A percentile compares a stretch with the other conserved stretches of the same genome.
Conservation (phyloP, 2,797 vertebrate genomes). For the Sylvia borin region DNA sequence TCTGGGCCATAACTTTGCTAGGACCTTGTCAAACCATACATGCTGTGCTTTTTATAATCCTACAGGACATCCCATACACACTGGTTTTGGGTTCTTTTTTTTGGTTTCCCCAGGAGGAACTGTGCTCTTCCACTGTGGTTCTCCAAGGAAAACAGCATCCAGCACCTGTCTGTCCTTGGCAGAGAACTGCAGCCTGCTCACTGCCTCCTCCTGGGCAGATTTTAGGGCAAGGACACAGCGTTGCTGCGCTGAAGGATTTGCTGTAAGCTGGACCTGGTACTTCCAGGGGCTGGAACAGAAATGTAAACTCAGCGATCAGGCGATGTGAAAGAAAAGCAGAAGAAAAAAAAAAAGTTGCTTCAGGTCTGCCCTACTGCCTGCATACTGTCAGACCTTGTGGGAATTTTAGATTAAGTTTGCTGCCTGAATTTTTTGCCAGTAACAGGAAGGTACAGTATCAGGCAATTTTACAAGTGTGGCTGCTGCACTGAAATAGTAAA, state of each 20-base stretch:
- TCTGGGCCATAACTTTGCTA: conserved; percentile 4
- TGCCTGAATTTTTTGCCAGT: not conserved
- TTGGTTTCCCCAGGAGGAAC: not conserved
- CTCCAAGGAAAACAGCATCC: not conserved
- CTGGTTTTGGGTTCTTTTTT: not conserved
- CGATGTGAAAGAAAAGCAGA: not conserved
- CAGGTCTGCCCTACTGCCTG: not conserved
- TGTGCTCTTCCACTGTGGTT: not conserved
- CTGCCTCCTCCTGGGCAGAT: not conserved
- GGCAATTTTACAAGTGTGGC: conserved; percentile 5
- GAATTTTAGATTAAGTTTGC: conserved; percentile 17
- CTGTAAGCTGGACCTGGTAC: not conserved
- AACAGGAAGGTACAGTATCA: not conserved
- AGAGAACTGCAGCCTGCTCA: not conserved
- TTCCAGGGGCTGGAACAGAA: not conserved
- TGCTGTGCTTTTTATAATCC: not conserved
- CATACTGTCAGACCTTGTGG: not conserved
- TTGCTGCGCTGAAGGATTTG: not conserved
- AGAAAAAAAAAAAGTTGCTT: not conserved
- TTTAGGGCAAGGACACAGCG: not conserved
- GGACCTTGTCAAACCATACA: not conserved
- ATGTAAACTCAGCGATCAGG: not conserved
- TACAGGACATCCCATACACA: not conserved
- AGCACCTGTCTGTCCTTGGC: not conserved
- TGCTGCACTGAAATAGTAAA: conserved; percentile 29